These are phyloP conservation scores for Siderastrea radians DNA, from an alignment of 92 coral and sea anemone genomes.

Conservation along the genomic window DNA sequence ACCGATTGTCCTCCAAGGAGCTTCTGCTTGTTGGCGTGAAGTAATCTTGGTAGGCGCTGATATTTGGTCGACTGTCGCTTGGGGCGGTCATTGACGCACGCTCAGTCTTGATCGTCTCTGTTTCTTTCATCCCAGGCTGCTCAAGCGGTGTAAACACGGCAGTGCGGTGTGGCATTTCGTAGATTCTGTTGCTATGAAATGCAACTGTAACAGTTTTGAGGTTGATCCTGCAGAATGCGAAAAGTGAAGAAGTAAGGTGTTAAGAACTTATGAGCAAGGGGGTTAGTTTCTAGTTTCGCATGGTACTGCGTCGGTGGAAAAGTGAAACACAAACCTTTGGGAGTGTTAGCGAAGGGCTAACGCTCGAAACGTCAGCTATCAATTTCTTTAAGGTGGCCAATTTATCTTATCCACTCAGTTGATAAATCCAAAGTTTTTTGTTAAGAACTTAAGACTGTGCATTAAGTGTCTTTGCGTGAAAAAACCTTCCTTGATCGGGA, in stretches of 20 bases:
- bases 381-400: too few relatives aligned
- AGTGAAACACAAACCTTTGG: too few relatives aligned
- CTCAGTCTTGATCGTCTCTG: neutral
- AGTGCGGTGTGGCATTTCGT: neutral
- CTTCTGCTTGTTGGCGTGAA: slow-evolving; percentile 33
- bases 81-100: slow-evolving; percentile 22
- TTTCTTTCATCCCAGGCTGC: neutral
- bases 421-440: too few relatives aligned
- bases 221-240: slow-evolving; percentile 12
- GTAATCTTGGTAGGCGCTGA: slow-evolving; percentile 19
- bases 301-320: too few relatives aligned
- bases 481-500: too few relatives aligned
- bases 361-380: too few relatives aligned
- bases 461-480: too few relatives aligned
- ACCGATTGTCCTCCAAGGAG: slow-evolving; percentile 62
- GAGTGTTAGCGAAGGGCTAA: too few relatives aligned
- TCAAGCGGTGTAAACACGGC: neutral
- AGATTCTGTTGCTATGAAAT: slow-evolving; percentile 17
- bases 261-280: neutral
- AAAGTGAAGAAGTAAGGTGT: neutral
- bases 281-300: too few relatives aligned
- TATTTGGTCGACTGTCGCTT: slow-evolving; percentile 31
- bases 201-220: slow-evolving; percentile 44
- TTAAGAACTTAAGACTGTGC: too few relatives aligned
- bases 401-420: too few relatives aligned